These are phyloP conservation scores for Crotalus tigris DNA, from an alignment of 2,113 vertebrate genomes.

Conservation along the genomic window DNA sequence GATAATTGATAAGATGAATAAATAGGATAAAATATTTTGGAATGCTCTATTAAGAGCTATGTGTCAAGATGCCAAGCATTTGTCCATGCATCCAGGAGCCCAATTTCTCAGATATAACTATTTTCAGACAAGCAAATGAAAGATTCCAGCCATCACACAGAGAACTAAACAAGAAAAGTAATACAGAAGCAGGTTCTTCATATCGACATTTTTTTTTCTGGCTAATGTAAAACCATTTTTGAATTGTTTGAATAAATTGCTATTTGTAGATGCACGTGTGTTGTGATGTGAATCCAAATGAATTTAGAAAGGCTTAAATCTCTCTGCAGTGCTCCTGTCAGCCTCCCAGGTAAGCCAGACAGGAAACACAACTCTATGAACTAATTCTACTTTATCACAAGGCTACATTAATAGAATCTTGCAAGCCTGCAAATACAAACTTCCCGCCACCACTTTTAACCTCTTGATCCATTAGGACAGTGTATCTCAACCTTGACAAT, in stretches of 20 bases:
- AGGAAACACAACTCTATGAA: background rate
- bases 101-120: background rate
- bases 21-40: background rate
- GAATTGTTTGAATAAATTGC: background rate
- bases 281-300: background rate
- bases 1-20: background rate
- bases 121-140: background rate
- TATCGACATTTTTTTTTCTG: background rate
- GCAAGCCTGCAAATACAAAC: background rate
- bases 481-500: too few relatives aligned
- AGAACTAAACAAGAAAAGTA: background rate
- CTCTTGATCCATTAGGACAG: background rate
- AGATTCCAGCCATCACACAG: background rate
- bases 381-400: background rate
- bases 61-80: background rate
- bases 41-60: background rate
- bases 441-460: background rate
- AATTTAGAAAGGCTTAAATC: background rate
- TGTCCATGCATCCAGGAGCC: background rate
- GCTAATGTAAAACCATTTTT: background rate
- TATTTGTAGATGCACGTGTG: background rate
- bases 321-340: background rate
- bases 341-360: background rate
- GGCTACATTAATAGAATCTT: background rate
- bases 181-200: background rate